Evolutionary conservation across 2,797 vertebrate genomes (phyloP).

Genomic region (Columba guinea): DNA sequence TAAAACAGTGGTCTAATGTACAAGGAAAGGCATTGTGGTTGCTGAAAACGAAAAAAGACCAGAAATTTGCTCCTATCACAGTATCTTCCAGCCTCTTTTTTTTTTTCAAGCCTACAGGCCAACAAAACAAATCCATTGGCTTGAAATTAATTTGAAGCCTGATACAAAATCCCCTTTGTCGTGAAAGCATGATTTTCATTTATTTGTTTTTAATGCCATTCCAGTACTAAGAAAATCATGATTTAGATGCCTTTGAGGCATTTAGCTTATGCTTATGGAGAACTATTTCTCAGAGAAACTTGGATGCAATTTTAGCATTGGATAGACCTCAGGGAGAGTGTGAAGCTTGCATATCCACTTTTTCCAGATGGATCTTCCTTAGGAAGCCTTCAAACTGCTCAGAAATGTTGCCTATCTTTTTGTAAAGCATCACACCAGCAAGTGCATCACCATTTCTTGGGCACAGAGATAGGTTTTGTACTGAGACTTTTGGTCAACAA

Average conservation of each 20-base stretch:
- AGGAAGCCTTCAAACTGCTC: not conserved
- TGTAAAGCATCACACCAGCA: not conserved
- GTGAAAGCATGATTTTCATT: not conserved
- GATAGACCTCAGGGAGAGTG: not conserved
- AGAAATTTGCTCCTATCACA: not conserved
- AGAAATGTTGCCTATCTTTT: conserved; percentile 5
- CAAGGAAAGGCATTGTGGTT: not conserved
- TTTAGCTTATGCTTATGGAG: not conserved
- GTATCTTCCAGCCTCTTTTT: not conserved
- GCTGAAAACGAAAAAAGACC: not conserved
- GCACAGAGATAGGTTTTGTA: not conserved
- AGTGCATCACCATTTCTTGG: not conserved
- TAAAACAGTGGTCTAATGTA: not conserved
- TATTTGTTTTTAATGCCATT: not conserved
- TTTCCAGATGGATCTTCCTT: conserved; percentile 13
- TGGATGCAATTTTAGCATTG: conserved; percentile 21
- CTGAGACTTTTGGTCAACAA: not conserved
- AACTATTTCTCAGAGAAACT: conserved; percentile 12
- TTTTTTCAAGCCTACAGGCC: not conserved
- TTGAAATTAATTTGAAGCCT: not conserved
- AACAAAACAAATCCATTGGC: not conserved
- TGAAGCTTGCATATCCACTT: conserved; percentile 8
- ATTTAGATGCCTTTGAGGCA: conserved; percentile 2
- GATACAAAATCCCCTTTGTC: not conserved
- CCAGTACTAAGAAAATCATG: not conserved